These are phyloP conservation scores for Pheosia tremula DNA, from an alignment of 2,888 invertebrate species.

Conservation along the genomic window DNA sequence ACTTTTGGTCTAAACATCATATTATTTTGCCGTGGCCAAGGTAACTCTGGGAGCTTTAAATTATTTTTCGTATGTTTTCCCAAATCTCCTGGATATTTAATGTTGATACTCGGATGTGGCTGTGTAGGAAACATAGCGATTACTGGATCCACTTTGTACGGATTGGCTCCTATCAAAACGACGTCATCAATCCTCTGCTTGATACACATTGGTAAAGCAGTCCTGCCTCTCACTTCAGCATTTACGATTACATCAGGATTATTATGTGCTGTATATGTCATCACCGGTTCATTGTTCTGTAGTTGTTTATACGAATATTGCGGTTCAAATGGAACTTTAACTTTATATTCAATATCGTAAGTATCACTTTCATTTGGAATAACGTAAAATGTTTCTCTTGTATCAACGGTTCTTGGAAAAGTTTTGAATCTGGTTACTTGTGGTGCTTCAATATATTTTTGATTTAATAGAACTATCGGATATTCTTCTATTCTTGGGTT, in stretches of 20 bases:
- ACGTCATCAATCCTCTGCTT: conserved; percentile 38
- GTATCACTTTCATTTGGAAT: conserved; percentile 10
- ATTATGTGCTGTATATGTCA: conserved; percentile 38
- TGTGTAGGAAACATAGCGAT: conserved; percentile 6
- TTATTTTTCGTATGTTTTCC: background rate
- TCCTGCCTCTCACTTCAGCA: conserved; percentile 29
- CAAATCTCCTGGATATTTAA: conserved; percentile 9
- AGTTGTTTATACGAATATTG: conserved; percentile 49
- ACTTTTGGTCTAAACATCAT: background rate
- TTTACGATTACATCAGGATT: conserved; percentile 39
- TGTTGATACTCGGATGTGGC: conserved; percentile 7
- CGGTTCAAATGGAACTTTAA: conserved; percentile 19
- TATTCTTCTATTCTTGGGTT: conserved; percentile 31
- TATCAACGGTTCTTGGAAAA: background rate
- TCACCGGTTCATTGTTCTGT: conserved; percentile 35
- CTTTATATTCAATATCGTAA: conserved; percentile 15
- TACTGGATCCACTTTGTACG: background rate
- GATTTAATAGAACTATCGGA: background rate
- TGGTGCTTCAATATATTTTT: background rate
- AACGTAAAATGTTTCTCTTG: background rate
- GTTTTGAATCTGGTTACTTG: background rate
- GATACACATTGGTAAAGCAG: conserved; percentile 37
- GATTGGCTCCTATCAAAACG: conserved; percentile 13
- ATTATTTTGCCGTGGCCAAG: background rate
- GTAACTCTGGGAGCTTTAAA: background rate